A percentile compares a stretch with the other conserved stretches of the same genome.
Conservation (phyloP, 2,797 vertebrate species). For the Chrosomus eos region DNA sequence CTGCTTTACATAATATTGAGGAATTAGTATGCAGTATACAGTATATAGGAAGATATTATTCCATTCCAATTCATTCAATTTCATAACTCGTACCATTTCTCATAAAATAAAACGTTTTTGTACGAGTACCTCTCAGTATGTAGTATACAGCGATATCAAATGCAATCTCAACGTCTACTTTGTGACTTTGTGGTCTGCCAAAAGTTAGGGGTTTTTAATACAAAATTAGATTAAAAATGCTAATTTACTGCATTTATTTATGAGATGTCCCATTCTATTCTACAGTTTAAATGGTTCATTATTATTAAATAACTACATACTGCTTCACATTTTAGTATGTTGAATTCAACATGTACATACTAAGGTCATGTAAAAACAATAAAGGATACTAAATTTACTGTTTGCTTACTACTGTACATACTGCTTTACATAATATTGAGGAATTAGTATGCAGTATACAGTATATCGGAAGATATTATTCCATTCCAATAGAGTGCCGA, state of each 20-base stretch:
- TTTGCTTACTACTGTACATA: neutral
- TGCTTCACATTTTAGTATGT: neutral
- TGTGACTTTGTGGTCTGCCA: slow-evolving; percentile 1
- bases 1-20: neutral
- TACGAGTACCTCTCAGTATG: neutral
- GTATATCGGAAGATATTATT: neutral
- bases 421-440: neutral
- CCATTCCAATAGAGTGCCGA: neutral
- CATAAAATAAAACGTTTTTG: neutral
- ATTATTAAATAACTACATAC: neutral
- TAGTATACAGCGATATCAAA: neutral
- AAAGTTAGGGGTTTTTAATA: neutral
- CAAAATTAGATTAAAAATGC: slow-evolving; percentile 21
- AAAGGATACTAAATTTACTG: neutral
- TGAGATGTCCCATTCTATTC: neutral
- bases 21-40: neutral
- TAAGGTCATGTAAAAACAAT: neutral
- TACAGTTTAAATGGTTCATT: neutral
- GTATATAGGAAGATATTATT: neutral
- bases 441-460: neutral
- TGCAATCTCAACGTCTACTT: neutral
- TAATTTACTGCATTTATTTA: neutral
- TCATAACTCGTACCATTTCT: neutral
- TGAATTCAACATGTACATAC: neutral
- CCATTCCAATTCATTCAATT: neutral